Percentiles rank a stretch among this genome's conserved stretches.
Evolutionary conservation across 1,140 invertebrate genomes (phyloP).

Genomic region (Drosophila lacteicornis): DNA sequence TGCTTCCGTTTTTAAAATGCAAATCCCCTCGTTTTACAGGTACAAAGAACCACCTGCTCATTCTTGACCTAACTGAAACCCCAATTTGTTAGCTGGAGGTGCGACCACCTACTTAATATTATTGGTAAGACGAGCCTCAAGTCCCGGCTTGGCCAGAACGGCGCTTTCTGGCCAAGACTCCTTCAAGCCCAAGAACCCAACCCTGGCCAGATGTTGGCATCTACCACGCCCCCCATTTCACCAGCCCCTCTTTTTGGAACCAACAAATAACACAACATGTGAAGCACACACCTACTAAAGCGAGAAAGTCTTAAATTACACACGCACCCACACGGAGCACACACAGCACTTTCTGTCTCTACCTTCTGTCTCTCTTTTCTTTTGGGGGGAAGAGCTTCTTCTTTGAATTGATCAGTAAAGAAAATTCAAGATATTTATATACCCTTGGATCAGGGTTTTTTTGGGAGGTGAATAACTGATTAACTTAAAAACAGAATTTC

Average conservation of each 20-base stretch:
- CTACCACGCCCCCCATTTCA: constrained; percentile 21
- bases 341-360: constrained; percentile 30
- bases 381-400: constrained; percentile 18
- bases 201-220: constrained; percentile 63
- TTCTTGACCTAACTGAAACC: constrained; percentile 41
- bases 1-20: constrained; percentile 7
- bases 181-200: constrained; percentile 20
- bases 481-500: too few species aligned
- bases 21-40: constrained; percentile 4
- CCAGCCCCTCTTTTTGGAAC: background rate
- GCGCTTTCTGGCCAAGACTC: constrained; percentile 1
- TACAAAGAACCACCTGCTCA: constrained; percentile 43
- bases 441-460: background rate
- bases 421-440: constrained; percentile 1
- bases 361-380: constrained; percentile 17
- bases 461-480: too few species aligned
- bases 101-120: constrained; percentile 43
- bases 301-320: constrained; percentile 81
- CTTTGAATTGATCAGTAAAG: constrained; percentile 54
- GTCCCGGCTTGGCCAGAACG: constrained; percentile 8
- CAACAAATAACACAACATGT: constrained; percentile 41
- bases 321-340: constrained; percentile 66
- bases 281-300: constrained; percentile 47
- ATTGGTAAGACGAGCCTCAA: constrained; percentile 19
- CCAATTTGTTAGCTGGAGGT: constrained; percentile 47